These are phyloP conservation scores for Peromyscus polionotus DNA, from an alignment of 2,113 vertebrate species.

Conservation along the genomic window DNA sequence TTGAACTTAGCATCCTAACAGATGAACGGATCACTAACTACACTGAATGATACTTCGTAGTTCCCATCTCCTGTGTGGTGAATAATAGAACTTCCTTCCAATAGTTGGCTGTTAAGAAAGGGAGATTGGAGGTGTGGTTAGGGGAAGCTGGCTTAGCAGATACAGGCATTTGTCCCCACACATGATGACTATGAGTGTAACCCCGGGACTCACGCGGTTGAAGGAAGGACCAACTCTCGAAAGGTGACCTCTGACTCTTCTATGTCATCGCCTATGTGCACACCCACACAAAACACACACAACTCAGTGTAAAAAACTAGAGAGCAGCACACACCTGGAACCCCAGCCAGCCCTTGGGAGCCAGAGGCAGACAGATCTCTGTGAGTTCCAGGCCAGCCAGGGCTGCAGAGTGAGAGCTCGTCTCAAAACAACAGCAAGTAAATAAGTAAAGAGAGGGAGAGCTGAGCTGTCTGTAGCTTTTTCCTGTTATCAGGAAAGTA, in stretches of 20 bases:
- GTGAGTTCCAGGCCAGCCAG: background rate
- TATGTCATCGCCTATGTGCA: too few relatives aligned
- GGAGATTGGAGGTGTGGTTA: background rate
- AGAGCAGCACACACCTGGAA: background rate
- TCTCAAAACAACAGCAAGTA: background rate
- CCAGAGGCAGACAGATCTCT: background rate
- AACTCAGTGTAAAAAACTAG: background rate
- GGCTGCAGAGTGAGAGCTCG: background rate
- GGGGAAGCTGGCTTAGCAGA: background rate
- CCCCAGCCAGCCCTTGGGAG: background rate
- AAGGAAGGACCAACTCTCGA: background rate
- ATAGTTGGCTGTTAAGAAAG: background rate
- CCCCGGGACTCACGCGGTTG: background rate
- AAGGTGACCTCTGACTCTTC: background rate
- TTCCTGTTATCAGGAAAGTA: background rate
- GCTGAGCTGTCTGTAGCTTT: background rate
- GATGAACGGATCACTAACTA: background rate
- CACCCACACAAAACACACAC: background rate
- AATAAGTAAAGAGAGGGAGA: background rate
- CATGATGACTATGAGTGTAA: background rate
- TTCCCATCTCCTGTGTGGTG: background rate
- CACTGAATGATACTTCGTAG: constrained; percentile 28
- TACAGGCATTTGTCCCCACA: background rate
- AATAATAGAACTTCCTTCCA: background rate
- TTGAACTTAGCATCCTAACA: constrained; percentile 55